Percentiles rank a stretch among this genome's conserved stretches.
phyloP scores from a whole-genome alignment of 2,113 vertebrate species.

The Festucalex cinctus region DNA sequence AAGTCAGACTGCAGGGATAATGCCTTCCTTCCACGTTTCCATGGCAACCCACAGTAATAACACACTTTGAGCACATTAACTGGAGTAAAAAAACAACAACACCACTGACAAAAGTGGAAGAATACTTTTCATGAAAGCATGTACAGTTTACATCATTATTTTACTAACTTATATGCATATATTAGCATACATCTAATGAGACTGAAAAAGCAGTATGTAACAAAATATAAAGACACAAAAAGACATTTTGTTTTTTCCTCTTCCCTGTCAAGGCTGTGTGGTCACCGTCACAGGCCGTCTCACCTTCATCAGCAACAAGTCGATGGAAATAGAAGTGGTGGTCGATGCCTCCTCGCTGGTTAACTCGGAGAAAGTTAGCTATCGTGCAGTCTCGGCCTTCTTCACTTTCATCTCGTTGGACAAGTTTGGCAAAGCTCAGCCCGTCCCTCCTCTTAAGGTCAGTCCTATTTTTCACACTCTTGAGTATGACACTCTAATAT shows the following conservation, averaged over 20 bases:
- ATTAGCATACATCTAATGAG: no score
- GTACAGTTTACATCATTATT: neutral
- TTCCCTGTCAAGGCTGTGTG: slow-evolving; percentile 78
- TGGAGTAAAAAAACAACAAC: slow-evolving; percentile 38
- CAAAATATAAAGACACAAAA: neutral
- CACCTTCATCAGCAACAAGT: slow-evolving; percentile 92
- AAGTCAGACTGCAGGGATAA: slow-evolving; percentile 25
- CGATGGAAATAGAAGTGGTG: slow-evolving; percentile 96
- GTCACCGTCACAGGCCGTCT: slow-evolving; percentile 89
- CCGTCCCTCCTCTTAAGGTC: slow-evolving; percentile 86
- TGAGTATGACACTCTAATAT: neutral
- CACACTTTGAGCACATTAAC: slow-evolving; percentile 46
- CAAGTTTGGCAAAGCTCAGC: slow-evolving; percentile 80
- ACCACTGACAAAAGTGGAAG: slow-evolving; percentile 13
- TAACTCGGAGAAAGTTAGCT: slow-evolving; percentile 71
- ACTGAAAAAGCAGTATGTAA: no score
- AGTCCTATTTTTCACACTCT: slow-evolving; percentile 38
- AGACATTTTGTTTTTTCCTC: neutral
- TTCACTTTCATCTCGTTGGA: slow-evolving; percentile 93
- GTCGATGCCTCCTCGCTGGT: slow-evolving; percentile 83
- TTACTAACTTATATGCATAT: neutral
- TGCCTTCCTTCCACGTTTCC: slow-evolving; percentile 41
- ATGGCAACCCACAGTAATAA: slow-evolving; percentile 59
- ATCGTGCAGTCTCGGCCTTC: slow-evolving; percentile 88
- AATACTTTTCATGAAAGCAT: slow-evolving; percentile 4